phyloP scores from a whole-genome alignment of 2,797 vertebrate species.

The Xiphophorus birchmanni region DNA sequence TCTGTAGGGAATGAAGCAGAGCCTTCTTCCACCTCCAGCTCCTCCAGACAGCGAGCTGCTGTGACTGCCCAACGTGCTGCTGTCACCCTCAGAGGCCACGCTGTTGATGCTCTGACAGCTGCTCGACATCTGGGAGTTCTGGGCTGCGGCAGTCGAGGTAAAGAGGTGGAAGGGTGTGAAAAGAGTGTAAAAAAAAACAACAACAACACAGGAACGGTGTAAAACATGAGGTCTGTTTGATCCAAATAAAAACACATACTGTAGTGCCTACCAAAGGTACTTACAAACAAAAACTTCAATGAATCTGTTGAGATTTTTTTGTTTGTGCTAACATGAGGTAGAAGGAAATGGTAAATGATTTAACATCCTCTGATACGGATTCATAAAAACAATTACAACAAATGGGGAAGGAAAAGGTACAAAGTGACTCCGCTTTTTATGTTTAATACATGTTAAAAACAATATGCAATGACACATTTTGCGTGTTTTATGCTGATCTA shows the following conservation, averaged over 20 bases:
- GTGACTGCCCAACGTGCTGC: conserved; percentile 78
- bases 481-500: background rate
- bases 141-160: conserved; percentile 79
- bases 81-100: conserved; percentile 86
- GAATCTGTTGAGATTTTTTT: background rate
- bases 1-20: conserved; percentile 93
- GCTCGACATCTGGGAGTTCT: conserved; percentile 95
- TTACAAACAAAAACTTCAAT: background rate
- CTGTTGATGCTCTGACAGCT: conserved; percentile 95
- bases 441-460: background rate
- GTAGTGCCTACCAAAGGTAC: background rate
- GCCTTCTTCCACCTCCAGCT: conserved; percentile 76
- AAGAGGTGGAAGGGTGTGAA: conserved; percentile 4
- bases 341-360: no score
- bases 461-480: background rate
- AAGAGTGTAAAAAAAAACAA: background rate
- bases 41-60: conserved; percentile 79
- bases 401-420: no score
- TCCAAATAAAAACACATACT: background rate
- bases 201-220: background rate
- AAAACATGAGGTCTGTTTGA: background rate
- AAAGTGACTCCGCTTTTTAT: no score
- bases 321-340: background rate
- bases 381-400: no score
- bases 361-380: no score